Evolutionary conservation across 2,797 vertebrate species (phyloP), one percentile per base, ranked within the genome.

Genomic region (Myotis planiceps): DNA sequence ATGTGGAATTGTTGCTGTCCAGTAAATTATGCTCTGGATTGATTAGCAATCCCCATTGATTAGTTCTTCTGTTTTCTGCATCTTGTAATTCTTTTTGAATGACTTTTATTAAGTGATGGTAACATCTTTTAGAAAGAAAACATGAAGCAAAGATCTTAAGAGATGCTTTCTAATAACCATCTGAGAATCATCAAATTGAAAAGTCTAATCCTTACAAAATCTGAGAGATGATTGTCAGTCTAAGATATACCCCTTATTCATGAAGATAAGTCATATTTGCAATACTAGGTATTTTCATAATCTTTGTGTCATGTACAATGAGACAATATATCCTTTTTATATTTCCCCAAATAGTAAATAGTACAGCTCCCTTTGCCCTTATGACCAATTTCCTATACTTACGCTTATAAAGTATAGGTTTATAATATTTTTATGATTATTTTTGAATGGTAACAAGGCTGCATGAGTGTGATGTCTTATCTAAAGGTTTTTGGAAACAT

Each of bases 401-500:
- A 18, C 1, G 9, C 16, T 63, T 39, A 27, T 60, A 76, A 88
- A 68, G 13, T n/a, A 51, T 49, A 85, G 16, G 23, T 68, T 83
- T 79, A 90, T 55, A 80, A 29, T 14, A 76, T 85, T 90, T 65
- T 55, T 79, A 53, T 84, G 55, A 72, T 65, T 74, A 66, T 49
- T 88, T 96, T 84, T 84, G 4, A 63, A 72, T 71, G 9, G 25
- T 51, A 91, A 66, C 80, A 16, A 85, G 42, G 15, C 18, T 69
- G 13, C 18, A 27, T 2, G 13, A 84, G 53, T 15, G 32, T 69
- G 37, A 76, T 18, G 23, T 89, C 69, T n/a, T 47, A 5, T 82
- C 72, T 78, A 89, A 80, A 92, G 42, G 60, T 63, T 86, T 91
- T 60, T 74, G 27, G 58, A 74, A 95, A 78, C 21, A 16, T 85